phyloP scores from a whole-genome alignment of 1,140 invertebrate species.

The Tetragonula clypearis region DNA sequence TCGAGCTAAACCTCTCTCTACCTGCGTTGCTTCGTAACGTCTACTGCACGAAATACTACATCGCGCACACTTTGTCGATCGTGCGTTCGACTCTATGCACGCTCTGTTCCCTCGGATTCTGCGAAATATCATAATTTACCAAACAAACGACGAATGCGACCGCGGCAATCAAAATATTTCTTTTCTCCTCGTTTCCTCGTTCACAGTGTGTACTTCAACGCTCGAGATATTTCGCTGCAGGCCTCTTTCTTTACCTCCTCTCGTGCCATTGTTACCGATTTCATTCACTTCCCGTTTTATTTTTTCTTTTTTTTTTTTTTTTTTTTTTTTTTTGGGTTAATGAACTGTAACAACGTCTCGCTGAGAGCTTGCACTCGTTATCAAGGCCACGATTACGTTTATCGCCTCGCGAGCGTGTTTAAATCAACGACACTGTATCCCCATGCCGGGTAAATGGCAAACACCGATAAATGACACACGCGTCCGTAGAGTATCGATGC shows the following conservation, averaged over 20 bases:
- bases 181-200: background rate
- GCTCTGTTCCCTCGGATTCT: background rate
- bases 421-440: background rate
- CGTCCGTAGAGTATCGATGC: background rate
- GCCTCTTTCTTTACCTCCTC: background rate
- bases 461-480: background rate
- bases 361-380: constrained; percentile 13
- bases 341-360: background rate
- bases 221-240: background rate
- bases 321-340: no score
- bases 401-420: background rate
- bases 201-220: background rate
- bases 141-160: background rate
- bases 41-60: background rate
- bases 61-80: background rate
- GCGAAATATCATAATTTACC: constrained; percentile 17
- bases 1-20: background rate
- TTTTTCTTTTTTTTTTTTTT: no score
- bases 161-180: background rate
- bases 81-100: background rate
- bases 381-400: constrained; percentile 2
- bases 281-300: background rate
- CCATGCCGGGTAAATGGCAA: background rate
- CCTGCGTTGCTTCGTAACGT: constrained; percentile 1
- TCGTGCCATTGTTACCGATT: background rate